Evolutionary conservation across 2,113 vertebrate species (phyloP).

Genomic region (Picathartes gymnocephalus): DNA sequence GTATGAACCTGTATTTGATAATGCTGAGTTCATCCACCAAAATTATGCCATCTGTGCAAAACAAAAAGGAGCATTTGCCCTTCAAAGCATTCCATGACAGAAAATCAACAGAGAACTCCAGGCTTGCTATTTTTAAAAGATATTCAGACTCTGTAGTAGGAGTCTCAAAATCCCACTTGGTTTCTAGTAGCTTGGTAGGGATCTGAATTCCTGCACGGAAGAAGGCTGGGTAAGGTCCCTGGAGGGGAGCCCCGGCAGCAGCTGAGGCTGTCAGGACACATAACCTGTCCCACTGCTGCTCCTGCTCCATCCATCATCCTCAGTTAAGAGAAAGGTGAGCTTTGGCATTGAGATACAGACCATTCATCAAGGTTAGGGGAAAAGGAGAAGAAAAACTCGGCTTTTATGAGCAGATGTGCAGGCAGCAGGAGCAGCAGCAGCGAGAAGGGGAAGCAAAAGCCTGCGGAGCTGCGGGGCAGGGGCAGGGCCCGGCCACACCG

Average conservation of each 20-base stretch:
- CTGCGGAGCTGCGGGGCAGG: rapidly evolving
- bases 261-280: neutral
- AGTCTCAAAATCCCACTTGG: neutral
- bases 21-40: neutral
- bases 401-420: neutral
- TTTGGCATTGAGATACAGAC: neutral
- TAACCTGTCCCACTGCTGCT: neutral
- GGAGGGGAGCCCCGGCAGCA: neutral
- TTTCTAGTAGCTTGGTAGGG: neutral
- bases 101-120: neutral
- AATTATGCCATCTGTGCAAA: neutral
- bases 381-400: neutral
- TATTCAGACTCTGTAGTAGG: neutral
- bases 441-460: neutral
- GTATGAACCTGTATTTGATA: neutral
- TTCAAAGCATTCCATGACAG: neutral
- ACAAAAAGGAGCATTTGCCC: neutral
- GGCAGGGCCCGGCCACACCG: neutral
- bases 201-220: neutral
- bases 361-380: neutral
- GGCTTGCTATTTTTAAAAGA: neutral
- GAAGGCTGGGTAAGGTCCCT: neutral
- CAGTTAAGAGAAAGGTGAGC: neutral
- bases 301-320: neutral
- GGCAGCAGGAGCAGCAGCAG: neutral